These are phyloP conservation scores for Drosophila algonquin DNA, from an alignment of 2,888 invertebrate species.

Conservation along the genomic window DNA sequence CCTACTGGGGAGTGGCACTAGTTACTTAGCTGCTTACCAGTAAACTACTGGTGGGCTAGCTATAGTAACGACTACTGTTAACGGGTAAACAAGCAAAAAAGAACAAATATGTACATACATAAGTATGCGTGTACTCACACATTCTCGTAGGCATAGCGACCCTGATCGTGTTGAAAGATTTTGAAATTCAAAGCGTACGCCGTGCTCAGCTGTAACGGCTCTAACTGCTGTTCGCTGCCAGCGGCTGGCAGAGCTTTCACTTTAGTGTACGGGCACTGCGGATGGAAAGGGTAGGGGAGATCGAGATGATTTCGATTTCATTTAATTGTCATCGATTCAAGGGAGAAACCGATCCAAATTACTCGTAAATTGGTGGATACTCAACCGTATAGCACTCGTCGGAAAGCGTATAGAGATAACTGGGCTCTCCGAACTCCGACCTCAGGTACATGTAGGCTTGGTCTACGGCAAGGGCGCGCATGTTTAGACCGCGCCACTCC, in stretches of 20 bases:
- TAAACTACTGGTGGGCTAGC: neutral
- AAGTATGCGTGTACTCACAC: constrained; percentile 76
- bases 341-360: constrained; percentile 36
- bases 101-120: neutral
- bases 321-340: constrained; percentile 21
- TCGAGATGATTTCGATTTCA: constrained; percentile 19
- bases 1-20: neutral
- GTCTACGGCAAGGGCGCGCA: constrained; percentile 87
- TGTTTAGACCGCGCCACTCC: constrained; percentile 85
- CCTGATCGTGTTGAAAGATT: constrained; percentile 85
- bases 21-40: neutral
- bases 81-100: neutral
- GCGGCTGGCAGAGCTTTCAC: constrained; percentile 80
- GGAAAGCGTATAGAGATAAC: constrained; percentile 88
- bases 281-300: constrained; percentile 18
- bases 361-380: constrained; percentile 37
- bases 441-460: constrained; percentile 87
- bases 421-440: constrained; percentile 74
- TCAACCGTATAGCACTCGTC: constrained; percentile 88
- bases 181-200: constrained; percentile 86
- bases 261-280: constrained; percentile 88
- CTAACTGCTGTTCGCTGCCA: constrained; percentile 12
- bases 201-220: constrained; percentile 85
- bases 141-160: constrained; percentile 84
- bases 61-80: neutral